Base-by-base conservation (phyloP, 1,140 invertebrate genomes). In the Anadara kagoshimensis region DNA sequence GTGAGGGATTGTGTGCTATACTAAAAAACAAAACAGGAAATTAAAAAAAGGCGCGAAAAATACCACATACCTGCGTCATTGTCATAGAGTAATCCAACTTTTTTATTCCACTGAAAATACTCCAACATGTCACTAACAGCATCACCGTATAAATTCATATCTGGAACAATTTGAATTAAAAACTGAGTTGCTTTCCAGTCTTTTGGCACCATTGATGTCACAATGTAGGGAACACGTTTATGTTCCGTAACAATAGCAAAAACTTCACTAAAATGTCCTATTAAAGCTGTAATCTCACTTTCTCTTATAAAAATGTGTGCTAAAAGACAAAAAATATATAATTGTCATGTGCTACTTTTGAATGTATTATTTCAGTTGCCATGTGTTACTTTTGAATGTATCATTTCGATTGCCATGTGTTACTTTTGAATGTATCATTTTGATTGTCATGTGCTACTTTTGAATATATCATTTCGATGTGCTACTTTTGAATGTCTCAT, bases 121-220 rank as follows among this genome's bases (percentile, higher is more conserved):
- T 66, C 69, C 14, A 81, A 29, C 65, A 83, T 74, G 69, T 85
- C 83, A 54, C 68, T 49, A 5, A 83, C 54, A 12, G 83, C 78
- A 10, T 45, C 22, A 0, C 74, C 74, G 45, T 79, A 82, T 0
- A 76, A 57, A 16, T 44, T 26, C 2, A 72, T 68, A 58, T 76
- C 73, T n/a, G 82, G 82, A 67, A 82, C 69, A 47, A 85, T 74
- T 56, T 77, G 77, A n/a, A 82, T 76, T 14, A 83, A 43, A 49
- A 78, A 79, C 0, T 69, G 68, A 20, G 69, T 68, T 18, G 65
- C n/a, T 5, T 47, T 11, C 54, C 68, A 62, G n/a, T 75, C 51
- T 14, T 44, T 24, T 10, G 79, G 78, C 1, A 76, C 70, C 69
- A 79, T 76, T 24, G 80, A 77, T 16, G 82, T 85, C 61, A 83